Evolutionary conservation across 2,888 invertebrate species (phyloP).

Genomic region (Dolichomitus sp.): DNA sequence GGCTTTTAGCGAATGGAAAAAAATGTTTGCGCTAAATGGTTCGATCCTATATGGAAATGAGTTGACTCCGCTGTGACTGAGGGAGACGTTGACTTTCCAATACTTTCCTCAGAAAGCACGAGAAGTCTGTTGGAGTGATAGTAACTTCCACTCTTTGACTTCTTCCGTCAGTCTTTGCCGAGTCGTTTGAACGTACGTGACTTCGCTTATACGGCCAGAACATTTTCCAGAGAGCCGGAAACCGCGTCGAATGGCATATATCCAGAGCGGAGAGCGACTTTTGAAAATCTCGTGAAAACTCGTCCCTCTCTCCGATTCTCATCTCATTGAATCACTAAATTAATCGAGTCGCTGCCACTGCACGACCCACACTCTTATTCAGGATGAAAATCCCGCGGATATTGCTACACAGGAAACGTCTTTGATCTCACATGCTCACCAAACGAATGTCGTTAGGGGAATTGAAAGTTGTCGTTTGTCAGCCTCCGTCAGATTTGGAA

Average conservation of each 20-base stretch:
- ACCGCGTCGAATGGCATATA: slow-evolving; percentile 31
- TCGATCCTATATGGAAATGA: slow-evolving; percentile 85
- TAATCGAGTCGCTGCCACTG: slow-evolving; percentile 50
- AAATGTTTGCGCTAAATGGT: slow-evolving; percentile 85
- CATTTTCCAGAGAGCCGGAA: slow-evolving; percentile 63
- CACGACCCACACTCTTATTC: not conserved
- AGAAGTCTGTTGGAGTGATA: slow-evolving; percentile 24
- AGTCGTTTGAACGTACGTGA: slow-evolving; percentile 62
- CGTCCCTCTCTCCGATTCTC: slow-evolving; percentile 34
- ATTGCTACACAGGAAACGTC: slow-evolving; percentile 11
- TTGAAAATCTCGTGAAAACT: slow-evolving; percentile 30
- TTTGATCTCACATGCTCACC: slow-evolving; percentile 45
- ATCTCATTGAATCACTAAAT: slow-evolving; percentile 56
- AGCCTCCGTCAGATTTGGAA: not conserved
- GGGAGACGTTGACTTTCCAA: slow-evolving; percentile 79
- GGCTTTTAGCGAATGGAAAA: slow-evolving; percentile 82
- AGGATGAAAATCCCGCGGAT: slow-evolving; percentile 16
- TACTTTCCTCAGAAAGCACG: slow-evolving; percentile 77
- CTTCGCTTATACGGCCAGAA: slow-evolving; percentile 40
- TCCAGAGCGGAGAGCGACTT: slow-evolving; percentile 13
- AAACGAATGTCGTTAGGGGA: slow-evolving; percentile 41
- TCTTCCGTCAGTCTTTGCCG: slow-evolving; percentile 57
- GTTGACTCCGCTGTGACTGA: slow-evolving; percentile 78
- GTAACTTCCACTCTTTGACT: slow-evolving; percentile 65
- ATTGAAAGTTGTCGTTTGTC: slow-evolving; percentile 36